Base-by-base conservation (phyloP, 1,140 invertebrate species). In the Campoletis sonorensis region DNA sequence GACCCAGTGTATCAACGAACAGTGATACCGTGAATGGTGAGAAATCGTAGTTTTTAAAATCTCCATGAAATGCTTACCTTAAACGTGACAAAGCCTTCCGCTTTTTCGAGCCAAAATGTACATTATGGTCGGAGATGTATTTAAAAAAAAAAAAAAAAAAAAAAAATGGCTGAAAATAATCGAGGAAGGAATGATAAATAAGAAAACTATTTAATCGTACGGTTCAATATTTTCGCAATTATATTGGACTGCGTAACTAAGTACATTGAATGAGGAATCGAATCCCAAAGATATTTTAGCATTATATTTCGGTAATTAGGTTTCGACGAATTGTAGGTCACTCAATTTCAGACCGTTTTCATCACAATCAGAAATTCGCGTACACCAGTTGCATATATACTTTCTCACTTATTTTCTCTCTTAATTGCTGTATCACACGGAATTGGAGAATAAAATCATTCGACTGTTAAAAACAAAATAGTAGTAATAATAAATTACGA, bases 191-290 rank as follows among this genome's bases (percentile, higher is more conserved):
- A 54, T 45, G 49, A 54, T 0, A 23, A 79, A 78, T 77, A 49
- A 73, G 73, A 70, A 81, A 37, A 82, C 40, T 79, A 37, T 37
- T 76, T 81, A 79, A 76, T 82, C 61, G 79, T 86, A 88, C 87
- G 87, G 86, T 88, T 89, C 89, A 89, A 91, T 91, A 90, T 87
- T 86, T 88, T 84, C 54, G 45, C 80, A 51, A 78, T 78, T 90
- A 86, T 91, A 90, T 91, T 91, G 18, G 89, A 91, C 87, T 89
- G 86, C 87, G 84, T 88, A 86, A 89, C 91, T 92, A 91, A 92
- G 90, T 92, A 92, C 91, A 92, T 88, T 89, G 88, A 91, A 90
- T 90, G 84, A 88, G 86, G 88, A 89, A 89, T 89, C 85, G 83
- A 86, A 88, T 90, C 86, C 87, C 89, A 89, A 87, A 30, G 68